Evolutionary conservation across 2,113 vertebrate genomes (phyloP).

Genomic region (Cheilinus undulatus): DNA sequence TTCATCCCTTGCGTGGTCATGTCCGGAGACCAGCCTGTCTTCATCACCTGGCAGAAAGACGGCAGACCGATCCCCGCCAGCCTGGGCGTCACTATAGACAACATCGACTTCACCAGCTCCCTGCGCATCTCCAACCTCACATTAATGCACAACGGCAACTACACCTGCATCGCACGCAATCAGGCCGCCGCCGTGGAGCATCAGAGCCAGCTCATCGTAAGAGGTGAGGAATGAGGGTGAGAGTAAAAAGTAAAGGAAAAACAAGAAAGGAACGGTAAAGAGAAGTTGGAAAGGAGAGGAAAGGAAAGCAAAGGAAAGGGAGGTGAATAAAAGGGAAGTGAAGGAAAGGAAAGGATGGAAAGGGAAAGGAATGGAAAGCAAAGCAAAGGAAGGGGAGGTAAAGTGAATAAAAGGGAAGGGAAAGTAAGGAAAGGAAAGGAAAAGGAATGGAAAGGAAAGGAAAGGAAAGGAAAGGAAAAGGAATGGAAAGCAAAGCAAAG

Average conservation of each 20-base stretch:
- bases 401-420: no score
- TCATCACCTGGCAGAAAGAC: conserved; percentile 99
- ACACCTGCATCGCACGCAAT: conserved; percentile 96
- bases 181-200: conserved; percentile 95
- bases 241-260: no score
- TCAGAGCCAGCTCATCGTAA: conserved; percentile 95
- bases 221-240: conserved; percentile 86
- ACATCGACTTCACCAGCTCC: conserved; percentile 98
- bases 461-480: no score
- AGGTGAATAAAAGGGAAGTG: no score
- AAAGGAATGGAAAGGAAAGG: no score
- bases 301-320: no score
- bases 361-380: no score
- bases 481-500: no score
- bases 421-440: no score
- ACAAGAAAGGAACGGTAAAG: not conserved
- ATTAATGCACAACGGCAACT: conserved; percentile 96
- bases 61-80: conserved; percentile 93
- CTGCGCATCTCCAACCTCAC: conserved; percentile 97
- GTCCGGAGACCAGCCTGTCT: conserved; percentile 96
- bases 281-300: no score
- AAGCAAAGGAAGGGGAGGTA: no score
- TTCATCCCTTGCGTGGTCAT: conserved; percentile 98
- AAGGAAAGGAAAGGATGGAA: no score
- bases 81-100: conserved; percentile 97